phyloP scores from a whole-genome alignment of 2,113 vertebrate genomes.

The Nettapus auritus region DNA sequence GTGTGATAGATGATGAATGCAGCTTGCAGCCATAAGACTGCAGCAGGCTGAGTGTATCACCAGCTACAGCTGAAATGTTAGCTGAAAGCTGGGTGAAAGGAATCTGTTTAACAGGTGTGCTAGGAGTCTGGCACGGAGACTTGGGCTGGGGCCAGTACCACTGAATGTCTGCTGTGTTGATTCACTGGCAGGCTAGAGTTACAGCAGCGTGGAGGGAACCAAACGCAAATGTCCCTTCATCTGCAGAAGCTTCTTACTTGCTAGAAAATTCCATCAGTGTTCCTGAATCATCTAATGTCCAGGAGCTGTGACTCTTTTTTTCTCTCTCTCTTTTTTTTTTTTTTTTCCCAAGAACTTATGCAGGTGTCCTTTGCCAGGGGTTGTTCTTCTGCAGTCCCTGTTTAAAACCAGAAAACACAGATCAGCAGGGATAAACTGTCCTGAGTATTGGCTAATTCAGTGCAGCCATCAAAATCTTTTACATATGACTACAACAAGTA shows the following conservation, averaged over 20 bases:
- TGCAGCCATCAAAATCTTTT: constrained; percentile 51
- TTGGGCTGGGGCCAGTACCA: constrained; percentile 66
- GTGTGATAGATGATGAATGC: not conserved
- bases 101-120: constrained; percentile 79
- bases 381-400: not conserved
- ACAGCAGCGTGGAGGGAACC: constrained; percentile 16
- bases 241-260: constrained; percentile 32
- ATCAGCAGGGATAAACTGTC: not conserved
- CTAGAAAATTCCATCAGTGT: constrained; percentile 3
- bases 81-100: constrained; percentile 63
- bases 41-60: not conserved
- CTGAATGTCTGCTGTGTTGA: constrained; percentile 75
- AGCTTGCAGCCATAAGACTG: constrained; percentile 8
- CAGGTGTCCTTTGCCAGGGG: not conserved
- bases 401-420: not conserved
- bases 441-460: constrained; percentile 11
- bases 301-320: not conserved
- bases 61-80: constrained; percentile 61
- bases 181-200: constrained; percentile 56
- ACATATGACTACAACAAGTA: not conserved
- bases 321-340: not conserved
- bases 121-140: constrained; percentile 63
- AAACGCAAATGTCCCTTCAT: constrained; percentile 39
- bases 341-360: not conserved
- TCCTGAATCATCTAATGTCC: not conserved